Evolutionary conservation across 2,113 vertebrate genomes (phyloP).

Genomic region (Erythrocercus mccallii): DNA sequence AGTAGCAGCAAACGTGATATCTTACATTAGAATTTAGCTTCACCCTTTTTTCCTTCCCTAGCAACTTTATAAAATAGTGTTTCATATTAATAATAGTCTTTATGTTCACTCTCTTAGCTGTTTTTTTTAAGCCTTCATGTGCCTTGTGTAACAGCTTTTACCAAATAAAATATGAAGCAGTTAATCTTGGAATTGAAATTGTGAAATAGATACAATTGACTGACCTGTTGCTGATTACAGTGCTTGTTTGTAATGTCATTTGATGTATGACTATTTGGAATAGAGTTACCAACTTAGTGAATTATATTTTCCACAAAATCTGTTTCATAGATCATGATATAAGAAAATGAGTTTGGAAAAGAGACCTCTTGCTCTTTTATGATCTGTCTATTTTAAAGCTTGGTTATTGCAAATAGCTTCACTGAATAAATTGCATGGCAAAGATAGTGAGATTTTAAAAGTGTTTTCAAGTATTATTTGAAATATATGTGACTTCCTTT

Average conservation of each 20-base stretch:
- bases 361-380: not conserved
- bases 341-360: not conserved
- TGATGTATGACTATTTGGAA: not conserved
- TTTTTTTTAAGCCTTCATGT: not conserved
- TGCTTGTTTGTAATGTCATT: not conserved
- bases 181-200: constrained; percentile 14
- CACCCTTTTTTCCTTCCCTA: not conserved
- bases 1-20: not conserved
- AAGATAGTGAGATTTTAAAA: not conserved
- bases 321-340: not conserved
- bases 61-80: not conserved
- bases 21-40: not conserved
- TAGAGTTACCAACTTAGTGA: not conserved
- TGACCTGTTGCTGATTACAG: not conserved
- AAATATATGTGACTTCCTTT: not conserved
- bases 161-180: not conserved
- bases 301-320: not conserved
- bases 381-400: not conserved
- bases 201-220: not conserved
- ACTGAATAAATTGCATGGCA: not conserved
- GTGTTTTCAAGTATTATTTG: not conserved
- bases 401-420: not conserved
- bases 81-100: not conserved
- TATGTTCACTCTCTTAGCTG: not conserved
- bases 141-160: not conserved